A percentile compares a stretch with the other conserved stretches of the same genome.
phyloP scores from a whole-genome alignment of 2,888 invertebrate species.

The Chymomyza caudatula region DNA sequence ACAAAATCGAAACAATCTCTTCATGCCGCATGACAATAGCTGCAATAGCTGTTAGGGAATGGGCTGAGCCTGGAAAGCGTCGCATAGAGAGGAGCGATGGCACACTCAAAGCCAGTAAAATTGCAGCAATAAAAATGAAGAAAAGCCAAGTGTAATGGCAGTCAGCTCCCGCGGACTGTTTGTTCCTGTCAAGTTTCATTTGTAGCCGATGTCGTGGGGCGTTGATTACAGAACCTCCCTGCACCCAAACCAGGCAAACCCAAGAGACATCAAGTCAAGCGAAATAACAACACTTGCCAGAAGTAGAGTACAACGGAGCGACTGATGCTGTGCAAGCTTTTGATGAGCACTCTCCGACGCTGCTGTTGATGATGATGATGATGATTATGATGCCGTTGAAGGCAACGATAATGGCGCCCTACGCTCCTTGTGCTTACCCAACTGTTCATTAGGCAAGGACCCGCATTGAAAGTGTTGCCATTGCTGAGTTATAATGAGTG shows the following conservation, averaged over 20 bases:
- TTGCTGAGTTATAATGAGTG: slow-evolving; percentile 66
- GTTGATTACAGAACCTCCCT: slow-evolving; percentile 41
- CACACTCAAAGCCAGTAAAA: slow-evolving; percentile 5
- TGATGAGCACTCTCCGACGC: slow-evolving; percentile 48
- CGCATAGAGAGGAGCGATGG: not conserved
- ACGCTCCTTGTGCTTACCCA: slow-evolving; percentile 5
- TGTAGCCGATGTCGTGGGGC: slow-evolving; percentile 29
- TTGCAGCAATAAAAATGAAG: slow-evolving; percentile 51
- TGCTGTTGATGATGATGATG: slow-evolving; percentile 38
- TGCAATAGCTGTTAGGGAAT: too few relatives aligned
- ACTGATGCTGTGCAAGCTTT: slow-evolving; percentile 38
- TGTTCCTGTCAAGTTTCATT: slow-evolving; percentile 56
- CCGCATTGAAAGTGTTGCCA: slow-evolving; percentile 49
- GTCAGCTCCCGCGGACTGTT: slow-evolving; percentile 23
- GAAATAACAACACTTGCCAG: slow-evolving; percentile 55
- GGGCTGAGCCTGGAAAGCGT: too few relatives aligned
- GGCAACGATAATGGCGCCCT: slow-evolving; percentile 47
- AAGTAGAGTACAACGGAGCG: slow-evolving; percentile 8
- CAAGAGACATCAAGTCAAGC: slow-evolving; percentile 54
- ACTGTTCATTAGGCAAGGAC: slow-evolving; percentile 45
- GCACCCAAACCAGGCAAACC: slow-evolving; percentile 15
- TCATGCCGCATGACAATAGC: too few relatives aligned
- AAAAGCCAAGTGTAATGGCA: slow-evolving; percentile 21
- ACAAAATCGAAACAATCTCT: slow-evolving; percentile 6
- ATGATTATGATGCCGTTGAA: not conserved